Percentiles rank a stretch among this genome's conserved stretches.
These are phyloP conservation scores for Morus bassanus DNA, from an alignment of 2,797 vertebrate species.

Conservation along the genomic window DNA sequence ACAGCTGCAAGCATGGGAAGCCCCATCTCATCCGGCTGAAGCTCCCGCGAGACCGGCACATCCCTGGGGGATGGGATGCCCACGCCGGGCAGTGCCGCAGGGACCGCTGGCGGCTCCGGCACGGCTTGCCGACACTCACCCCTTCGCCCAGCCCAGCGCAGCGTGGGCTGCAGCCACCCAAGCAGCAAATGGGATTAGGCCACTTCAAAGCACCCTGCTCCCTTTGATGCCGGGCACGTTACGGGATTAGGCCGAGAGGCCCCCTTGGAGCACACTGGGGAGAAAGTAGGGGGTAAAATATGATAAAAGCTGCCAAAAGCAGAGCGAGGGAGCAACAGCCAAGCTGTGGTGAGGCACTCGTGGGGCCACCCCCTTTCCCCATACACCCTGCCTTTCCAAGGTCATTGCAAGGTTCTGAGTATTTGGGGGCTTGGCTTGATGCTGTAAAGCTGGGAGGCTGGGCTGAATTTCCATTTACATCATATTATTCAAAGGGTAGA, in stretches of 20 bases:
- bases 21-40: not conserved
- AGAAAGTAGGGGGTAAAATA: not conserved
- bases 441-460: not conserved
- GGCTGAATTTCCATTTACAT: not conserved
- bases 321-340: not conserved
- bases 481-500: not conserved
- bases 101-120: accelerated
- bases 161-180: not conserved
- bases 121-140: not conserved
- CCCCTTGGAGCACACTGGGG: not conserved
- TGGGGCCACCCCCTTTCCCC: not conserved
- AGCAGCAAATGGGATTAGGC: slow-evolving; percentile 3
- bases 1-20: not conserved
- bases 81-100: accelerated
- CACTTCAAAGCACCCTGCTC: not conserved
- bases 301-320: not conserved
- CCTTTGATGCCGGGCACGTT: not conserved
- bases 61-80: not conserved
- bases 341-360: accelerated
- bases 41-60: not conserved
- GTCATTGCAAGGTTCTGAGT: not conserved
- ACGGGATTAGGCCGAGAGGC: not conserved
- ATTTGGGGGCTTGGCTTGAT: not conserved
- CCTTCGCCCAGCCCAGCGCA: not conserved
- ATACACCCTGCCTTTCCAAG: not conserved